Percentiles rank a stretch among this genome's conserved stretches.
Evolutionary conservation across 2,888 invertebrate species (phyloP).

Genomic region (Torymus auratus): DNA sequence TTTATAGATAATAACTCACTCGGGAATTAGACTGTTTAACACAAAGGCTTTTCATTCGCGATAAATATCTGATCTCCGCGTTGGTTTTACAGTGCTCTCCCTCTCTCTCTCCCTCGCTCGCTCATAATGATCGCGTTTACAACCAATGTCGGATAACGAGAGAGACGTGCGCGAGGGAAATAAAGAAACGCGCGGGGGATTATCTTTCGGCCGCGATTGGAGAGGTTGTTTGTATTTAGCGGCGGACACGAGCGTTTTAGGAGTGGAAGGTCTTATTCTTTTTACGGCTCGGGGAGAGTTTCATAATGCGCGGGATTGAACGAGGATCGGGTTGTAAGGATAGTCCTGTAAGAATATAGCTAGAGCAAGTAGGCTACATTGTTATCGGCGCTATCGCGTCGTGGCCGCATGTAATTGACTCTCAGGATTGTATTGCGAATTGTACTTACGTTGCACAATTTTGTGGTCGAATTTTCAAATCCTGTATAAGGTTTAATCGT

Average conservation of each 20-base stretch:
- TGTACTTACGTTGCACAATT: too few species aligned
- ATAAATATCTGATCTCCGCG: constrained; percentile 64
- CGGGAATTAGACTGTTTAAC: constrained; percentile 72
- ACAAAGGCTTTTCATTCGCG: constrained; percentile 68
- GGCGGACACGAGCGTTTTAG: neutral
- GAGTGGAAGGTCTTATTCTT: neutral
- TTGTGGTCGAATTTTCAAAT: too few species aligned
- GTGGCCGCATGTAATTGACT: too few species aligned
- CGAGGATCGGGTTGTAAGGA: too few species aligned
- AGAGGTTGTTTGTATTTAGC: constrained; percentile 5
- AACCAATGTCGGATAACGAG: constrained; percentile 42
- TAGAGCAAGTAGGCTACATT: too few species aligned
- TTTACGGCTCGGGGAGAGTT: neutral
- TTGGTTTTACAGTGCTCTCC: constrained; percentile 2
- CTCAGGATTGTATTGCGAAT: too few species aligned
- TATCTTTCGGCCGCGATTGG: constrained; percentile 16
- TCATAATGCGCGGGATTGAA: constrained; percentile 9
- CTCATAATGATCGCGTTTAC: constrained; percentile 52
- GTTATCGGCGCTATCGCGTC: too few species aligned
- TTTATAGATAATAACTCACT: constrained; percentile 73
- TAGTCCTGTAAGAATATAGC: too few species aligned
- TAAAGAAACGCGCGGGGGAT: constrained; percentile 45
- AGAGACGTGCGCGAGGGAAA: constrained; percentile 50
- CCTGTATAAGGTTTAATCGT: too few species aligned
- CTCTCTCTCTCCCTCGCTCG: neutral